Base-by-base conservation (phyloP, 2,113 vertebrate genomes). In the Perca schrenkii region DNA sequence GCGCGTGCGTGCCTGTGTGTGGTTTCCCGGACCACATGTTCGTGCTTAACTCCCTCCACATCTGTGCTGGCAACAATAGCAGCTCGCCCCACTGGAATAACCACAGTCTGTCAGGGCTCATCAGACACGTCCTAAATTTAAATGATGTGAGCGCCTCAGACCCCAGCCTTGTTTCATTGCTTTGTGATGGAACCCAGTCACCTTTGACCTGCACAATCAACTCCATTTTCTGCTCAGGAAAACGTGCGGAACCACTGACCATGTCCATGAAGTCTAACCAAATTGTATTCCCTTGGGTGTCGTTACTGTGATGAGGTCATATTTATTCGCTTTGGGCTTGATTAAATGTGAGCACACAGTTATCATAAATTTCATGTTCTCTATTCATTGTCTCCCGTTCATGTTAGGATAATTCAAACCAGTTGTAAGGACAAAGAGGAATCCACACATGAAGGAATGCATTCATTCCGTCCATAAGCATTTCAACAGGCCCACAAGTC, bases 51-150 rank as follows among this genome's bases (percentile, higher is more conserved):
- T 89, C 84, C 63, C 80, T 88, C 63, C 92, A 92, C 94, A 94
- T 95, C 92, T 94, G 94, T 66, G 83, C 74, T 80, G 74, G 80
- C 81, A 80, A 83, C 89, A 83, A 91, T 79, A 85, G 79, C 57
- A 14, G 63, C 49, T 79, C 43, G 19, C 3, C 79, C 89, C 85
- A 69, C 73, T 81, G 87, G 88, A 89, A 57, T 79, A 83, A 86
- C 85, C 77, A 58, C 82, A 83, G 90, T 85, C 89, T 94, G 94
- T 95, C 93, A 94, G 64, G 80, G 80, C 87, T 92, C 88, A 91
- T 93, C 89, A 83, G 50, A 74, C 65, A 81, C 75, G 56, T 79
- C 15, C 69, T 79, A 89, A 87, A 92, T 79, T 89, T 92, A 92
- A 94, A 91, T 66, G 83, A 87, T 90, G 86, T 80, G 88, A 86